phyloP scores from a whole-genome alignment of 2,888 invertebrate genomes.

The Dermolepida albohirtum region DNA sequence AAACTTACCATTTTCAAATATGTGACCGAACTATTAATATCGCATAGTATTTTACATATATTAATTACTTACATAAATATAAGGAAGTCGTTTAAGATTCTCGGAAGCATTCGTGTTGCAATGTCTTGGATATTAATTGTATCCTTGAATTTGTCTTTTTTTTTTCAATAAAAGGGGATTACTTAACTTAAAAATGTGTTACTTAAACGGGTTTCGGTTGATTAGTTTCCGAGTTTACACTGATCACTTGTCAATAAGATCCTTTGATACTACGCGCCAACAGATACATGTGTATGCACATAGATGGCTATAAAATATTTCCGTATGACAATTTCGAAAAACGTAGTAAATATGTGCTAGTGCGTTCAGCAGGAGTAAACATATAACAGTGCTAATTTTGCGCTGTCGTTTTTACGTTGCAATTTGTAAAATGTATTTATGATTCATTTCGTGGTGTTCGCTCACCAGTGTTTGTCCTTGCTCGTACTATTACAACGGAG shows the following conservation, averaged over 20 bases:
- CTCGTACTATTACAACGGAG: conserved; percentile 25
- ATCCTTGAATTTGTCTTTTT: conserved; percentile 33
- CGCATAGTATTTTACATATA: too few species aligned
- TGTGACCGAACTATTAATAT: too few species aligned
- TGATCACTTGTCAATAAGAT: background rate
- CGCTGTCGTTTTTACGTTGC: conserved; percentile 11
- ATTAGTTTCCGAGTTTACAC: conserved; percentile 5
- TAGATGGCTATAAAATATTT: too few species aligned
- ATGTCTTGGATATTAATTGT: conserved; percentile 33
- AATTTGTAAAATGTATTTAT: conserved; percentile 6
- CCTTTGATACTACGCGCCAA: too few species aligned
- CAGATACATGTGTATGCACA: too few species aligned
- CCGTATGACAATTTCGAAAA: too few species aligned
- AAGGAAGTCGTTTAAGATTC: conserved; percentile 34
- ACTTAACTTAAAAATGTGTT: conserved; percentile 13
- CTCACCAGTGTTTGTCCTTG: conserved; percentile 17
- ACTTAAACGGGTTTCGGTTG: background rate
- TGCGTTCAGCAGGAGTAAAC: too few species aligned
- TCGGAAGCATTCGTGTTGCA: conserved; percentile 24
- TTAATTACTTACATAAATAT: conserved; percentile 18
- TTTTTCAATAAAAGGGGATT: conserved; percentile 22
- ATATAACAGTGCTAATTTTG: background rate
- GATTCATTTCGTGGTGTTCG: too few species aligned
- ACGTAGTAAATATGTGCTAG: too few species aligned
- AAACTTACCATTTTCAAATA: too few species aligned